Percentiles rank a stretch among this genome's conserved stretches.
These are phyloP conservation scores for Ennomos erosarius DNA, from an alignment of 2,888 invertebrate species.

Conservation along the genomic window DNA sequence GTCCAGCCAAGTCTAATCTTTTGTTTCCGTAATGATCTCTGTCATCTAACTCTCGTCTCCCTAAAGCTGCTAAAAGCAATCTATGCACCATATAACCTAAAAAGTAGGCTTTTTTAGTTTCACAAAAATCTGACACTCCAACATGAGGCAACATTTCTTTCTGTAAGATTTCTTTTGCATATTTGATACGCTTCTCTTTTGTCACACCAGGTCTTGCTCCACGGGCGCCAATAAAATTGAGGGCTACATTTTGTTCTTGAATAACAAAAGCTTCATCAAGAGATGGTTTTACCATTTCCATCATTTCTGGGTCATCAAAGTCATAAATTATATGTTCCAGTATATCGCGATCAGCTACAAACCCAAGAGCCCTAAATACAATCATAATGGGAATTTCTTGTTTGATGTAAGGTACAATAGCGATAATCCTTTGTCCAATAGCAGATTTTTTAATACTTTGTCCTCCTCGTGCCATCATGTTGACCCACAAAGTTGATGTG, in stretches of 20 bases:
- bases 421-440: constrained; percentile 99
- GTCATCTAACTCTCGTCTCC: constrained; percentile 98
- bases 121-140: constrained; percentile 99
- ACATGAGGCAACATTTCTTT: constrained; percentile 99
- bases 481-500: constrained; percentile 99
- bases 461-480: constrained; percentile 99
- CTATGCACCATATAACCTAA: constrained; percentile 99
- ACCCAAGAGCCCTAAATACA: constrained; percentile 99
- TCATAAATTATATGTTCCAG: constrained; percentile 99
- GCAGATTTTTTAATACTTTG: constrained; percentile 99
- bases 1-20: constrained; percentile 98
- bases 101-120: constrained; percentile 99
- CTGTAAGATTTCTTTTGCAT: constrained; percentile 99
- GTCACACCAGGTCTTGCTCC: constrained; percentile 99
- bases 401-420: constrained; percentile 99
- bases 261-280: constrained; percentile 99
- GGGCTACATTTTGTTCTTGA: constrained; percentile 99
- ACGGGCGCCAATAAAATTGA: constrained; percentile 99
- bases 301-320: constrained; percentile 99
- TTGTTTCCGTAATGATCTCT: constrained; percentile 99
- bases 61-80: constrained; percentile 95
- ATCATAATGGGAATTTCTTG: constrained; percentile 99
- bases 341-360: constrained; percentile 99
- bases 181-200: constrained; percentile 99
- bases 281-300: constrained; percentile 99